Conservation (phyloP, 2,797 vertebrate genomes). For the Pseudomugil tenellus region DNA sequence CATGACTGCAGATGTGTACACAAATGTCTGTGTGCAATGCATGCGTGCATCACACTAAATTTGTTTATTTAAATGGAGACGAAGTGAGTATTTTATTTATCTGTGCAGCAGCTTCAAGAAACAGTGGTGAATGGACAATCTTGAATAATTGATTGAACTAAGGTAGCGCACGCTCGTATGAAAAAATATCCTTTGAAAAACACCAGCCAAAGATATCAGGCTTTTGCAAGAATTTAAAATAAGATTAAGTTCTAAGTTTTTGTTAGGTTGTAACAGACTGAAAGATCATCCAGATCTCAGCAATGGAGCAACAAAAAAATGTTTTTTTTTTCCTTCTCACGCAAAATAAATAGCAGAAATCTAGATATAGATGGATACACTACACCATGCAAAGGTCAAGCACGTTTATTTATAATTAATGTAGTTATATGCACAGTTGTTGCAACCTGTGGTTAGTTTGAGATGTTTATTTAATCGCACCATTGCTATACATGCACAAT, state of each 20-base stretch:
- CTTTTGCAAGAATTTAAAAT: not conserved
- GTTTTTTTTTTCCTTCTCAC: no score
- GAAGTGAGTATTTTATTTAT: conserved; percentile 63
- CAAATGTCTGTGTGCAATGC: conserved; percentile 17
- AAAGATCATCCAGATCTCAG: no score
- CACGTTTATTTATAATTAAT: not conserved
- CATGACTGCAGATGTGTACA: conserved; percentile 10
- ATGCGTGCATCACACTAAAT: conserved; percentile 17
- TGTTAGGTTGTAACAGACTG: no score
- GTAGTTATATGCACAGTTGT: not conserved
- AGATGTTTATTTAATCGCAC: no score
- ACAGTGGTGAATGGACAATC: conserved; percentile 35
- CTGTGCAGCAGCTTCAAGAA: conserved; percentile 34
- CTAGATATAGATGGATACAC: not conserved
- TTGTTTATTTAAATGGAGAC: conserved; percentile 46
- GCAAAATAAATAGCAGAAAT: no score
- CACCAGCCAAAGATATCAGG: not conserved
- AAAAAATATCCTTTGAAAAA: conserved; percentile 8
- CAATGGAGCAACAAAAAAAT: no score
- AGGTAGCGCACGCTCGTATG: conserved; percentile 30
- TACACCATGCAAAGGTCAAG: not conserved
- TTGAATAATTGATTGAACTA: conserved; percentile 66
- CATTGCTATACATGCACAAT: no score
- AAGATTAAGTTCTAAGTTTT: not conserved
- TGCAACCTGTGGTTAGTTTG: no score